These are phyloP conservation scores for Rhimphoctona megacephalus DNA, from an alignment of 2,888 invertebrate genomes.

Conservation along the genomic window DNA sequence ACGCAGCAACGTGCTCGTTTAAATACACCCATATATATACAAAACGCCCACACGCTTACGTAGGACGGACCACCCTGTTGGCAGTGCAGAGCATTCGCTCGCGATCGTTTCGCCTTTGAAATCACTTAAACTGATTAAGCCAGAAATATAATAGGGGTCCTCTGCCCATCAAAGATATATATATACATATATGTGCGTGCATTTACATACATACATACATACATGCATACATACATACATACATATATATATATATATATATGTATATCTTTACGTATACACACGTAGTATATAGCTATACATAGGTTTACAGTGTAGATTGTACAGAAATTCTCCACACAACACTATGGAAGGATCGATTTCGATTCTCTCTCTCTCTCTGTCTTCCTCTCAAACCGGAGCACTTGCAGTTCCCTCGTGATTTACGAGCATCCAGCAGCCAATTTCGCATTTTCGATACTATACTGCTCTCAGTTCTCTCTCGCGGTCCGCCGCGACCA, in stretches of 20 bases:
- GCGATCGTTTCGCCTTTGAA: conserved; percentile 74
- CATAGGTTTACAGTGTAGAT: conserved; percentile 1
- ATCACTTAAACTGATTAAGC: conserved; percentile 82
- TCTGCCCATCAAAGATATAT: conserved; percentile 36
- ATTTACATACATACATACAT: conserved; percentile 24
- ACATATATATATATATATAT: no score
- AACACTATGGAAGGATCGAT: conserved; percentile 53
- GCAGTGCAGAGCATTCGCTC: conserved; percentile 48
- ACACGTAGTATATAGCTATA: conserved; percentile 7
- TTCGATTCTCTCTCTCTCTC: conserved; percentile 17
- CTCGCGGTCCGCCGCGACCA: conserved; percentile 40
- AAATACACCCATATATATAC: conserved; percentile 25
- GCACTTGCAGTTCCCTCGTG: conserved; percentile 66
- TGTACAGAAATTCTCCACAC: conserved; percentile 14
- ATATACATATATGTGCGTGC: conserved; percentile 13
- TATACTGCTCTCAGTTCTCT: conserved; percentile 58
- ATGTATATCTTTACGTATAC: neutral
- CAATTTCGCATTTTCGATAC: conserved; percentile 78
- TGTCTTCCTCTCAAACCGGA: conserved; percentile 37
- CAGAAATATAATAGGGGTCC: conserved; percentile 70
- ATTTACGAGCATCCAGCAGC: conserved; percentile 74
- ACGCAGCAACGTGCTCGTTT: conserved; percentile 51
- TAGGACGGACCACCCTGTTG: conserved; percentile 69
- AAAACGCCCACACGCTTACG: conserved; percentile 65
- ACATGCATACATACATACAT: no score